phyloP scores from a whole-genome alignment of 1,140 invertebrate genomes.

The Campodea augens region DNA sequence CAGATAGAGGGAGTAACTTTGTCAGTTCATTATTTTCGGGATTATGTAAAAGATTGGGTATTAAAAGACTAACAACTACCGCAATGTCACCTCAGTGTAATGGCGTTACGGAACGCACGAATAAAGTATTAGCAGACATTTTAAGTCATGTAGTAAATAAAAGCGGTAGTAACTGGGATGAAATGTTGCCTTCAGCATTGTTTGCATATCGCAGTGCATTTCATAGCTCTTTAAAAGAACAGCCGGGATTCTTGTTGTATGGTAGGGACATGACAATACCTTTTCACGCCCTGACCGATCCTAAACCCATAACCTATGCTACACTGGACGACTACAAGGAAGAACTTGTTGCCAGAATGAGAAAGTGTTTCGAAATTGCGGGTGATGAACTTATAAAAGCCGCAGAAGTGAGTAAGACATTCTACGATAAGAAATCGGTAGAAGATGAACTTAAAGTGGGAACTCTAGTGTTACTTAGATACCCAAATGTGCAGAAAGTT shows the following conservation, averaged over 20 bases:
- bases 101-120: conserved; percentile 11
- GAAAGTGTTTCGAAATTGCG: too few relatives aligned
- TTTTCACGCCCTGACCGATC: too few relatives aligned
- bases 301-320: too few relatives aligned
- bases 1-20: conserved; percentile 8
- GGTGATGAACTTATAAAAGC: too few relatives aligned
- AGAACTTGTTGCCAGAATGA: too few relatives aligned
- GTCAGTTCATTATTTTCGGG: background rate
- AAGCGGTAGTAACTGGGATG: conserved; percentile 15
- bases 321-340: too few relatives aligned
- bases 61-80: background rate
- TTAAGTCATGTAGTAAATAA: conserved; percentile 8
- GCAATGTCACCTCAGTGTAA: background rate
- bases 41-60: conserved; percentile 1
- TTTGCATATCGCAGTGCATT: conserved; percentile 13
- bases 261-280: background rate
- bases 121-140: conserved; percentile 12
- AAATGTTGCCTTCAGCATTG: conserved; percentile 10
- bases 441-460: too few relatives aligned
- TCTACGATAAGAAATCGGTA: too few relatives aligned
- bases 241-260: conserved; percentile 2
- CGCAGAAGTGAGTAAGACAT: too few relatives aligned
- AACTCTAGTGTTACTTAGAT: too few relatives aligned
- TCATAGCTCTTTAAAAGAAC: conserved; percentile 12
- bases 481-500: too few relatives aligned